phyloP scores from a whole-genome alignment of 2,888 invertebrate species.

The Podabrus alpinus region DNA sequence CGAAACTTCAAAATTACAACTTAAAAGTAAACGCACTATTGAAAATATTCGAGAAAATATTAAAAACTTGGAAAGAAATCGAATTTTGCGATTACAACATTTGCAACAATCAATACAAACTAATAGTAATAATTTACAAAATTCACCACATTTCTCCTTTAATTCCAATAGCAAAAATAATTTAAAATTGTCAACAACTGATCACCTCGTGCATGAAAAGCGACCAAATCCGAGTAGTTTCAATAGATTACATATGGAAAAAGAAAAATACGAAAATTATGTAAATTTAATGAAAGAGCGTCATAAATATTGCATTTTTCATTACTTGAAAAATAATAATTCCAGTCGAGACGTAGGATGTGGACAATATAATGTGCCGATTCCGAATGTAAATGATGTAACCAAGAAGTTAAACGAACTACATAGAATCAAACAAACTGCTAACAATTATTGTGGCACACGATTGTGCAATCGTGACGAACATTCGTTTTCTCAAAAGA shows the following conservation, averaged over 20 bases:
- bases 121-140: no score
- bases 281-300: neutral
- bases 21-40: neutral
- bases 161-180: neutral
- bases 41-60: neutral
- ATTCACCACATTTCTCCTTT: neutral
- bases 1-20: neutral
- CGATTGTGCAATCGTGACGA: neutral
- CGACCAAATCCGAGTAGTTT: neutral
- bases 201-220: neutral
- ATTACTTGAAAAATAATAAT: conserved; percentile 5
- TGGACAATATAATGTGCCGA: conserved; percentile 1
- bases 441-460: neutral
- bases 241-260: neutral
- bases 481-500: neutral
- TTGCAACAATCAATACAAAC: neutral
- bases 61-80: neutral
- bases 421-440: neutral
- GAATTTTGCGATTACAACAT: neutral
- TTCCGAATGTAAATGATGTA: neutral
- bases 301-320: neutral
- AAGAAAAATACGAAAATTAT: neutral
- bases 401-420: conserved; percentile 1
- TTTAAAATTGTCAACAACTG: neutral
- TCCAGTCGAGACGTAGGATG: conserved; percentile 6